Evolutionary conservation across 2,113 vertebrate genomes (phyloP).

Genomic region (Dromas ardeola): DNA sequence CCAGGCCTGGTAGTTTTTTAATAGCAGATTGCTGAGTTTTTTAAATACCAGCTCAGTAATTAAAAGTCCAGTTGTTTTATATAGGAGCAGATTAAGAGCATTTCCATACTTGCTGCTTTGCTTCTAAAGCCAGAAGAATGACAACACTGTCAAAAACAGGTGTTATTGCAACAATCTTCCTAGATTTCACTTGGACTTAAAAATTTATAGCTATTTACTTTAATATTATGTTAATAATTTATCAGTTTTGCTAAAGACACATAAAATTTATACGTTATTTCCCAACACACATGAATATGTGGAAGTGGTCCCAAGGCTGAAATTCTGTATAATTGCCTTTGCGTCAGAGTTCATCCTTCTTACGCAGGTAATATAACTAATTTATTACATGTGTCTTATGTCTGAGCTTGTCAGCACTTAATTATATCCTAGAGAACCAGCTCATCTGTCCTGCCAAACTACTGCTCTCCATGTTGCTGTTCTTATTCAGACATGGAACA

Average conservation of each 20-base stretch:
- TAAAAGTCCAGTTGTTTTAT: background rate
- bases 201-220: background rate
- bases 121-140: background rate
- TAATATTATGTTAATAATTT: background rate
- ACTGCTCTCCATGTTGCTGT: background rate
- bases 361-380: slow-evolving; percentile 31
- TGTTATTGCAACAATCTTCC: background rate
- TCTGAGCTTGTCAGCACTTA: slow-evolving; percentile 30
- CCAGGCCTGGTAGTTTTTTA: background rate
- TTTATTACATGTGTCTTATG: slow-evolving; percentile 10
- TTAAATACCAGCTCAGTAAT: slow-evolving; percentile 10
- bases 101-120: background rate
- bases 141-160: background rate
- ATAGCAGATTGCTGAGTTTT: background rate
- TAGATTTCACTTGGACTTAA: background rate
- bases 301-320: slow-evolving; percentile 22
- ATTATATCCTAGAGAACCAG: background rate
- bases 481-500: background rate
- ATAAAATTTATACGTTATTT: slow-evolving; percentile 5
- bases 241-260: slow-evolving; percentile 3
- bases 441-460: background rate
- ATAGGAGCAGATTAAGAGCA: background rate
- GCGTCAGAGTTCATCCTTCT: background rate
- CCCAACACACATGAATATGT: background rate
- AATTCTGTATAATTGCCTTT: slow-evolving; percentile 21